phyloP scores from a whole-genome alignment of 1,140 invertebrate species.

The Dendrolimus kikuchii region DNA sequence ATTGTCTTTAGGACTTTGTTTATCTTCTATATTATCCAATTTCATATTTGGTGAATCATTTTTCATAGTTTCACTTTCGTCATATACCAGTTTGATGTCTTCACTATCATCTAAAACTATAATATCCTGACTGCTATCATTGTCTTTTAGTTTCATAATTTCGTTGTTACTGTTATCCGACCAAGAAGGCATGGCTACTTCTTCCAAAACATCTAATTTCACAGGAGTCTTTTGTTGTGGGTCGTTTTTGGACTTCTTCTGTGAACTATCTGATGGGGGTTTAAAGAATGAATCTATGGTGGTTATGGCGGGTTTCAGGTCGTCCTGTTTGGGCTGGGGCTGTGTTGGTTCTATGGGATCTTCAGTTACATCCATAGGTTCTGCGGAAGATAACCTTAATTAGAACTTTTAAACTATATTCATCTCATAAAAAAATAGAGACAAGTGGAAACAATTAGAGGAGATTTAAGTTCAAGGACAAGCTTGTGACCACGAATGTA shows the following conservation, averaged over 20 bases:
- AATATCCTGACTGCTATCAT: slow-evolving; percentile 33
- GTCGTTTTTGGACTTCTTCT: slow-evolving; percentile 35
- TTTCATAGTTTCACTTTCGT: slow-evolving; percentile 63
- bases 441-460: no score
- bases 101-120: slow-evolving; percentile 71
- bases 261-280: slow-evolving; percentile 46
- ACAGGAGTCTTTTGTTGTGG: slow-evolving; percentile 46
- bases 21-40: slow-evolving; percentile 5
- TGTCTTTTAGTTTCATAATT: slow-evolving; percentile 40
- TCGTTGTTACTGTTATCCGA: slow-evolving; percentile 63
- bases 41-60: slow-evolving; percentile 35
- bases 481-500: no score
- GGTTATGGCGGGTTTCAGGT: slow-evolving; percentile 25
- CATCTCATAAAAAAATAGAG: no score
- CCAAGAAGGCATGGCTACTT: slow-evolving; percentile 73
- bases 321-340: slow-evolving; percentile 11
- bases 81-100: slow-evolving; percentile 79
- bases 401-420: no score
- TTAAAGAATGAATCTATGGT: slow-evolving; percentile 61
- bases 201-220: slow-evolving; percentile 61
- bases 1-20: slow-evolving; percentile 1
- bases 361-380: slow-evolving; percentile 46
- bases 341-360: slow-evolving; percentile 26
- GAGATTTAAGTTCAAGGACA: no score
- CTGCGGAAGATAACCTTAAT: slow-evolving; percentile 19